Conservation (phyloP, 1,140 invertebrate species). For the Aphelenchoides besseyi region DNA sequence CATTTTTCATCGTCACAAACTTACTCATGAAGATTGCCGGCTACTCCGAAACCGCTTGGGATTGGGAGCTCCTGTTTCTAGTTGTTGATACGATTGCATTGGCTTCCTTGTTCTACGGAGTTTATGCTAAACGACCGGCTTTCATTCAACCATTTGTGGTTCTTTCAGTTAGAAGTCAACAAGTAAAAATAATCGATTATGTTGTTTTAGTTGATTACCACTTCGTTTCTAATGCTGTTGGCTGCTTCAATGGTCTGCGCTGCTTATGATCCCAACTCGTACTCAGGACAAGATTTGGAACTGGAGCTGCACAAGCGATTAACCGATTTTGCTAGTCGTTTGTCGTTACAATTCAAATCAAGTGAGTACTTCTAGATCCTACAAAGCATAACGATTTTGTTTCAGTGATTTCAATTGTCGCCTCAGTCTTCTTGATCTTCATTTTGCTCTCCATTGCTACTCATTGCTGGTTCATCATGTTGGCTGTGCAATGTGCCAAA, state of each 20-base stretch:
- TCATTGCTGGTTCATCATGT: conserved; percentile 44
- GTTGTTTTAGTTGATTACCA: conserved; percentile 38
- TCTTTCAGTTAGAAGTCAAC: conserved; percentile 32
- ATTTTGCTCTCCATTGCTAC: conserved; percentile 37
- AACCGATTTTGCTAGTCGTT: conserved; percentile 20
- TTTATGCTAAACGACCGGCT: conserved; percentile 27
- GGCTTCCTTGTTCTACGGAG: conserved; percentile 29
- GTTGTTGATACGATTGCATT: conserved; percentile 39
- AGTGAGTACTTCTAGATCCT: not conserved
- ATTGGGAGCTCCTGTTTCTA: conserved; percentile 43
- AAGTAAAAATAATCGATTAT: not conserved
- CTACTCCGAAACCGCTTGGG: conserved; percentile 44
- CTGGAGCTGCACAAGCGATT: conserved; percentile 38
- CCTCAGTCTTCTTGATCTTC: conserved; percentile 28
- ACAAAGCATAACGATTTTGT: not conserved
- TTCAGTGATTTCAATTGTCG: conserved; percentile 41
- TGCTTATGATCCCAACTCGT: conserved; percentile 33
- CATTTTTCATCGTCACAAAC: conserved; percentile 40
- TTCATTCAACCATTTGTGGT: conserved; percentile 47
- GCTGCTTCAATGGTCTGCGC: conserved; percentile 34
- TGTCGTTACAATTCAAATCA: conserved; percentile 11
- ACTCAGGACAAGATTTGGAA: conserved; percentile 38
- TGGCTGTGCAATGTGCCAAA: conserved; percentile 46
- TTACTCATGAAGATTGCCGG: conserved; percentile 39
- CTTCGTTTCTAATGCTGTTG: conserved; percentile 32